A percentile compares a stretch with the other conserved stretches of the same genome.
Evolutionary conservation across 2,113 vertebrate species (phyloP).

Genomic region (Alosa alosa): DNA sequence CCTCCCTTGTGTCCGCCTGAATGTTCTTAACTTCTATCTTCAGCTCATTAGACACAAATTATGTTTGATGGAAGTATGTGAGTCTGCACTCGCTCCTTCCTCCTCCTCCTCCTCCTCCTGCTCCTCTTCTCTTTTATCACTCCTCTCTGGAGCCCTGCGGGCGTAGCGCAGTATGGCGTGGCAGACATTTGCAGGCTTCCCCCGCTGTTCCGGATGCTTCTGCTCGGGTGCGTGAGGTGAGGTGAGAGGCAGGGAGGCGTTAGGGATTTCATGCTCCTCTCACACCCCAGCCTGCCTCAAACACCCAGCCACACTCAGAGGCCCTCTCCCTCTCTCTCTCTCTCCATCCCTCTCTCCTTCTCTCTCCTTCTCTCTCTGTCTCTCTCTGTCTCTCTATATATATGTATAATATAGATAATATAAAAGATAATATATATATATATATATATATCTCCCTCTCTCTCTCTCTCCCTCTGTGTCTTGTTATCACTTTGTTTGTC

Average conservation of each 20-base stretch:
- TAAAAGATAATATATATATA: too few relatives aligned
- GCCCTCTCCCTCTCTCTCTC: not conserved
- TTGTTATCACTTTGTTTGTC: not conserved
- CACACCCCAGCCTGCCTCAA: not conserved
- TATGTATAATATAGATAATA: too few relatives aligned
- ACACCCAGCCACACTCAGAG: not conserved
- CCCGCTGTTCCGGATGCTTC: constrained; percentile 3
- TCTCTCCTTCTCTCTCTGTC: not conserved
- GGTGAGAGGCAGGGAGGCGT: not conserved
- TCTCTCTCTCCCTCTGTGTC: not conserved
- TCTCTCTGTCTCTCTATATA: not conserved
- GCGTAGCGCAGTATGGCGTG: not conserved
- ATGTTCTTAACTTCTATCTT: not conserved
- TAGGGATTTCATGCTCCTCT: not conserved
- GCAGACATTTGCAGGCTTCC: not conserved
- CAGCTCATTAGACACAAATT: not conserved
- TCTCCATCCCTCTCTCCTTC: constrained; percentile 9
- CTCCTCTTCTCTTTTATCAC: not conserved
- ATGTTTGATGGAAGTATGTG: not conserved
- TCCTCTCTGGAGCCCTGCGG: not conserved
- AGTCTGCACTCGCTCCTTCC: not conserved
- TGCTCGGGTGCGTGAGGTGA: not conserved
- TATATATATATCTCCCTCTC: not conserved
- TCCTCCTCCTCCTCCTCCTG: not conserved
- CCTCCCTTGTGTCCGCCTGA: not conserved